Conservation (phyloP, 2,113 vertebrate species). For the Eira barbara region DNA sequence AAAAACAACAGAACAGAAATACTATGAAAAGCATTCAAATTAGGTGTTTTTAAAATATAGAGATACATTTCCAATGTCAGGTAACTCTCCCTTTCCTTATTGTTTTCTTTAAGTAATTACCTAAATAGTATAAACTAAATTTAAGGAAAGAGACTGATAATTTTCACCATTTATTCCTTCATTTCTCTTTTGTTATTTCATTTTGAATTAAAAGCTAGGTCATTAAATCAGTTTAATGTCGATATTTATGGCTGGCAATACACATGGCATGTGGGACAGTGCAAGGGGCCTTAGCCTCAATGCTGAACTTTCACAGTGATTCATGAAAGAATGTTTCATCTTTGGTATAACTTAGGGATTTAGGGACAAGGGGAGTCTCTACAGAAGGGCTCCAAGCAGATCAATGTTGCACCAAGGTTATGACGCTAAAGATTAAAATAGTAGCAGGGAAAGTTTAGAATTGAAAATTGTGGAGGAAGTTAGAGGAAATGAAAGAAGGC, state of each 20-base stretch:
- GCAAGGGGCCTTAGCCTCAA: not conserved
- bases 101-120: not conserved
- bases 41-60: not conserved
- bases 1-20: not conserved
- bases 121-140: not conserved
- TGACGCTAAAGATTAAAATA: not conserved
- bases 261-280: not conserved
- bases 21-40: not conserved
- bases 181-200: not conserved
- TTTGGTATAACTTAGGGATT: not conserved
- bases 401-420: not conserved
- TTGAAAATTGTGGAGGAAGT: not conserved
- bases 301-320: not conserved
- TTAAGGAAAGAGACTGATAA: not conserved
- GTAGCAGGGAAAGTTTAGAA: not conserved
- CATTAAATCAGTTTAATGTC: not conserved
- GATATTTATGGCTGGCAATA: not conserved
- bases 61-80: not conserved
- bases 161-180: not conserved
- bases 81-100: not conserved
- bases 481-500: not conserved
- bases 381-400: not conserved
- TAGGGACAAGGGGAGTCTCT: not conserved
- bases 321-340: not conserved
- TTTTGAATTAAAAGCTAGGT: slow-evolving; percentile 3